Conservation (phyloP, 2,113 vertebrate species). For the Oncorhynchus keta region DNA sequence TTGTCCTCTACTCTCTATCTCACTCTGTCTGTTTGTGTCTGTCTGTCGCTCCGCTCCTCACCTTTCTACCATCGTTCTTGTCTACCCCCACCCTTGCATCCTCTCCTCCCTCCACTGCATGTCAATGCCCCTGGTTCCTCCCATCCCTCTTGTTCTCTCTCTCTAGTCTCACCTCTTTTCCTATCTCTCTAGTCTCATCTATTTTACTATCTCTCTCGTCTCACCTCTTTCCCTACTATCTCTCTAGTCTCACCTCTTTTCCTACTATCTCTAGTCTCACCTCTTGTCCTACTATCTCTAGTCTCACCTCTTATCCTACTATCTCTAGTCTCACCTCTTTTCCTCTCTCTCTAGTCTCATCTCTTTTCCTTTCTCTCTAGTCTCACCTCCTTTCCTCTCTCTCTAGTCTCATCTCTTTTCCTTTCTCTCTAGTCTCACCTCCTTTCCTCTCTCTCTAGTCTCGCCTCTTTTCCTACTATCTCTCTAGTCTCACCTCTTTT, state of each 20-base stretch:
- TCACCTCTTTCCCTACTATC: neutral
- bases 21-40: too few species aligned
- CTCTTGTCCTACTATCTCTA: conserved; percentile 18
- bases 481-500: conserved; percentile 18
- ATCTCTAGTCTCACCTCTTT: too few species aligned
- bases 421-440: too few species aligned
- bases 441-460: too few species aligned
- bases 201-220: conserved; percentile 13
- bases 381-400: neutral
- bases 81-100: too few species aligned
- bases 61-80: conserved; percentile 1
- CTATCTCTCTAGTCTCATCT: conserved; percentile 28
- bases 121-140: conserved; percentile 49
- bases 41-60: conserved; percentile 13
- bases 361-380: conserved; percentile 17
- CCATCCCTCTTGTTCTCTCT: conserved; percentile 27
- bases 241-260: too few species aligned
- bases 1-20: neutral
- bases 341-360: conserved; percentile 27
- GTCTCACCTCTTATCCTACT: neutral
- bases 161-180: conserved; percentile 9
- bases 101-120: conserved; percentile 30
- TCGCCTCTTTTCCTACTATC: neutral
- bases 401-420: conserved; percentile 5
- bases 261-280: conserved; percentile 18